A percentile compares a stretch with the other conserved stretches of the same genome.
These are phyloP conservation scores for Athrips mouffetella DNA, from an alignment of 2,888 invertebrate species.

Conservation along the genomic window DNA sequence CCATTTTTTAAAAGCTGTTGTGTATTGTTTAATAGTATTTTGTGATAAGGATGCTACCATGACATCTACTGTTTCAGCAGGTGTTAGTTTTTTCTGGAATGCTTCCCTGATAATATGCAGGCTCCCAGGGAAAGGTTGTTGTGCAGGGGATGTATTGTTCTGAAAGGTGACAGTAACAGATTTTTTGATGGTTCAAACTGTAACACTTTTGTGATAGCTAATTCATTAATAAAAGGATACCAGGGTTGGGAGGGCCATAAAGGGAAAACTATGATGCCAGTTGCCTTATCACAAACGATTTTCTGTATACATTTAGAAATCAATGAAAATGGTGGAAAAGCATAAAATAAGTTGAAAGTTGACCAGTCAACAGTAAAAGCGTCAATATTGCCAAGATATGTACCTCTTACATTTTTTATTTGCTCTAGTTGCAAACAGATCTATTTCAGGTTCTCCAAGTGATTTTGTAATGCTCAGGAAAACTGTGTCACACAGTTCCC, in stretches of 20 bases:
- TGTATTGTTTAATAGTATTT: background rate
- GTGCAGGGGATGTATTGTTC: background rate
- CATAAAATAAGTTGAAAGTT: background rate
- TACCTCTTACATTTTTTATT: too few species aligned
- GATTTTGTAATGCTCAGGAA: background rate
- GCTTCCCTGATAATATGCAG: background rate
- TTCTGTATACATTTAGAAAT: constrained; percentile 12
- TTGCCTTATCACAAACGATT: constrained; percentile 14
- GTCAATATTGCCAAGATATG: background rate
- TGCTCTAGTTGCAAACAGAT: background rate
- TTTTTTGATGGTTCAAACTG: background rate
- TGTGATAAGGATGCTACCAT: too few species aligned
- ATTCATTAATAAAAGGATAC: constrained; percentile 1
- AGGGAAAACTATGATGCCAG: constrained; percentile 16
- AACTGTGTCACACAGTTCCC: background rate
- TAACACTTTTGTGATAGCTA: background rate
- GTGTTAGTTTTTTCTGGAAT: background rate
- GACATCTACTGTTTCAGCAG: background rate
- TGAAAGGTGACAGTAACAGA: background rate
- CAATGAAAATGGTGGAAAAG: background rate
- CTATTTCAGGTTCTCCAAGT: background rate
- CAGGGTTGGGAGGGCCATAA: too few species aligned
- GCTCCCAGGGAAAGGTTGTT: background rate
- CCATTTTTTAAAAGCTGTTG: background rate
- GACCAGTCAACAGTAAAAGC: background rate